A percentile compares a stretch with the other conserved stretches of the same genome.
phyloP scores from a whole-genome alignment of 2,888 invertebrate genomes.

The Microplitis deprimator region DNA sequence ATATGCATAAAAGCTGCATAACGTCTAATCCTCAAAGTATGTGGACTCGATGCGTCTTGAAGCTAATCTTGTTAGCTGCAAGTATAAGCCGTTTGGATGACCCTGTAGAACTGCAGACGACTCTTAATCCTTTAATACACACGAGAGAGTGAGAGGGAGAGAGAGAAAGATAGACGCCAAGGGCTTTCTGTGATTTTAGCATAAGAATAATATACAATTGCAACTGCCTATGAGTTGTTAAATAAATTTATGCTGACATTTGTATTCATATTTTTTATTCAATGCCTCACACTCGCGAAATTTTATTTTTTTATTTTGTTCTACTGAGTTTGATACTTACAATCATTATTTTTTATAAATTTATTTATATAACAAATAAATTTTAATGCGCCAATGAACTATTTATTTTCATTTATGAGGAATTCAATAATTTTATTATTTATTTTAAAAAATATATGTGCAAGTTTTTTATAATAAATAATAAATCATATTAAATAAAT shows the following conservation, averaged over 20 bases:
- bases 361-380: too few species aligned
- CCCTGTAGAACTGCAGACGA: conserved; percentile 58
- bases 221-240: conserved; percentile 20
- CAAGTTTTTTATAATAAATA: too few species aligned
- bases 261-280: background rate
- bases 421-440: too few species aligned
- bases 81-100: conserved; percentile 66
- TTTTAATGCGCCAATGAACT: too few species aligned
- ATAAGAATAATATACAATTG: conserved; percentile 70
- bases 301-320: background rate
- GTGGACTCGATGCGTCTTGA: conserved; percentile 68
- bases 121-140: conserved; percentile 69
- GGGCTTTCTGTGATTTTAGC: conserved; percentile 58
- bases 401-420: too few species aligned
- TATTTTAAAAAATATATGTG: too few species aligned
- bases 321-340: background rate
- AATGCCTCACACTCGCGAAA: background rate
- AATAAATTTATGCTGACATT: background rate
- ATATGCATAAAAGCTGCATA: conserved; percentile 62
- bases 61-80: conserved; percentile 70
- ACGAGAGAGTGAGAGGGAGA: conserved; percentile 13
- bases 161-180: background rate
- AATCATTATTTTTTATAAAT: background rate
- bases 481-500: too few species aligned
- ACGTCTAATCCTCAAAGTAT: conserved; percentile 70